Base-by-base conservation (phyloP, 2,113 vertebrate species). In the Apodemus speciosus region DNA sequence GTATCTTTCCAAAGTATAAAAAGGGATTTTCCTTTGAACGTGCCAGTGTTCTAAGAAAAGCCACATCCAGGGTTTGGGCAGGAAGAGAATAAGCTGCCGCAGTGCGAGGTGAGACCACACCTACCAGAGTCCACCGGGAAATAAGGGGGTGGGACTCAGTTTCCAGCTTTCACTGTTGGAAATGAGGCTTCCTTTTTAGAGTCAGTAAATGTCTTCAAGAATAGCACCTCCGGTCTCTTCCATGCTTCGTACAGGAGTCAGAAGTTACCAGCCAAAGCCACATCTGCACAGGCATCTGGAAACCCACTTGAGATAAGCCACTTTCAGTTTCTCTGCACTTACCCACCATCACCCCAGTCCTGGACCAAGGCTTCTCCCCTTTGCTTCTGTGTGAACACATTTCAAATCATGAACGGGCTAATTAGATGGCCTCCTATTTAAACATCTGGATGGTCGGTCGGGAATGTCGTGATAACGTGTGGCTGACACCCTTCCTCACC, bases 41-140 rank as follows among this genome's bases (percentile, higher is more conserved):
- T 76, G 71, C 25, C 85, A 43, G 62, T 71, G 16, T 85, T 85
- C 46, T 77, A 72, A 88, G 38, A 56, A 88, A 95, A 92, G 68
- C 4, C 10, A 66, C 51, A 23, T n/a, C 27, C 30, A 86, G 3
- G 69, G 62, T 80, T 72, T 93, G 77, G 90, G 89, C 85, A 64
- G 40, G 35, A 76, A 62, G 38, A 56, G 15, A 77, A 76, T 13
- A 58, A 49, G 46, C 60, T 3, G 75, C n/a, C n/a, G n/a, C n/a
- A n/a, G n/a, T n/a, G n/a, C n/a, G 40, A 91, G 32, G 38, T 35
- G 30, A 89, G 10, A 30, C 15, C 30, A 56, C 6, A 25, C 23
- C 2, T 53, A 56, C 62, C 46, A 62, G 16, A 43, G 86, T 38
- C 64, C 43, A 53, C 3, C 80, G 58, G 46, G 30, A 56, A 81